These are phyloP conservation scores for Euplagia quadripunctaria DNA, from an alignment of 2,888 invertebrate species.

Conservation along the genomic window DNA sequence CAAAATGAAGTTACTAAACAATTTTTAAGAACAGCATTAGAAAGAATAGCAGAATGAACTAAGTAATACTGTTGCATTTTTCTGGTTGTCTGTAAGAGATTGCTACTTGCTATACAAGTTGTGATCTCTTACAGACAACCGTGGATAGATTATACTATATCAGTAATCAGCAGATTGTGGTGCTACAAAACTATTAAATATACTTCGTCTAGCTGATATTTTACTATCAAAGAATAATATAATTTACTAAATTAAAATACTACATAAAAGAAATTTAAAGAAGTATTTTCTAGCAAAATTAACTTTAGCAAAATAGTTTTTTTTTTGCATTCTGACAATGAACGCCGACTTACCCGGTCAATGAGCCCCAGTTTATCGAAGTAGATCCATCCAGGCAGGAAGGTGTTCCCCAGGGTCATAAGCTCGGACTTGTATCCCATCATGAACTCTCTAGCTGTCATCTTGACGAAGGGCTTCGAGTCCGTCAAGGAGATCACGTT, in stretches of 20 bases:
- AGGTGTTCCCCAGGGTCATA: slow-evolving; percentile 93
- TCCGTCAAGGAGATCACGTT: slow-evolving; percentile 90
- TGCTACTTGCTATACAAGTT: too few relatives aligned
- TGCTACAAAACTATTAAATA: too few relatives aligned
- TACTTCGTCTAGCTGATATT: too few relatives aligned
- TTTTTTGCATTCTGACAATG: background rate
- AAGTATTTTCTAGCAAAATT: background rate
- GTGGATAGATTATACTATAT: too few relatives aligned
- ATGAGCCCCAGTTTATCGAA: slow-evolving; percentile 96
- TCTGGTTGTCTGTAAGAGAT: too few relatives aligned
- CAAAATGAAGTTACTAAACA: background rate
- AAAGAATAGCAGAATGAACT: too few relatives aligned
- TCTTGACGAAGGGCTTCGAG: slow-evolving; percentile 90
- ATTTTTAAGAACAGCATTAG: background rate
- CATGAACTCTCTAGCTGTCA: slow-evolving; percentile 96
- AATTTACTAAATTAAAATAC: too few relatives aligned
- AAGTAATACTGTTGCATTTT: too few relatives aligned
- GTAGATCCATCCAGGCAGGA: slow-evolving; percentile 94
- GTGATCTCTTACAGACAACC: too few relatives aligned
- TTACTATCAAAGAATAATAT: too few relatives aligned
- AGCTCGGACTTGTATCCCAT: slow-evolving; percentile 95
- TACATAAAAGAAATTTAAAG: background rate
- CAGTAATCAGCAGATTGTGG: too few relatives aligned
- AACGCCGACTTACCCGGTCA: slow-evolving; percentile 90
- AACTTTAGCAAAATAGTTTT: background rate